Percentiles rank a stretch among this genome's conserved stretches.
Evolutionary conservation across 2,113 vertebrate species (phyloP).

Genomic region (Todiramphus saurophagus): DNA sequence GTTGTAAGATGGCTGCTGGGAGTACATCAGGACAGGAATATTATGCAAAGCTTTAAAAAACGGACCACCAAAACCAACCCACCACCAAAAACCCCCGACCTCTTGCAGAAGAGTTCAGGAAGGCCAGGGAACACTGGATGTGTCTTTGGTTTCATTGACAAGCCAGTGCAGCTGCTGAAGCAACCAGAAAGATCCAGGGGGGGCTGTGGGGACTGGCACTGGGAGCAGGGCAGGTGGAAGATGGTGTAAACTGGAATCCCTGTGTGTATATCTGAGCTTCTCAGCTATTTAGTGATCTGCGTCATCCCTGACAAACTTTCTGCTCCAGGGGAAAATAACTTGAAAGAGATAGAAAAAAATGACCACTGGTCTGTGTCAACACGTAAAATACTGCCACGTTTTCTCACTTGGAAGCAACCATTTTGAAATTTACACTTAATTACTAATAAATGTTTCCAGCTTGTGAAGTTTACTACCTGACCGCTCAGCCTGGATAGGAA

Average conservation of each 20-base stretch:
- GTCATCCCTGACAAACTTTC: background rate
- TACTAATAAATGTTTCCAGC: background rate
- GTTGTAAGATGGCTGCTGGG: background rate
- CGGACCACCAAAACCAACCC: background rate
- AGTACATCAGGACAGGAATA: background rate
- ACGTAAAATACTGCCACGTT: background rate
- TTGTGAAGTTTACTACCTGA: background rate
- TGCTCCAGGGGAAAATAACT: background rate
- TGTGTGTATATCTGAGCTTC: background rate
- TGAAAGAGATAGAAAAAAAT: background rate
- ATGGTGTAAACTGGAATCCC: background rate
- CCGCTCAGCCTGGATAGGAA: background rate
- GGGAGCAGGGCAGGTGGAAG: background rate
- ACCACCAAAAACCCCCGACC: background rate
- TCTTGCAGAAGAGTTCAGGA: background rate
- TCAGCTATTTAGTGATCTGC: accelerated
- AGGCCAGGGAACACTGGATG: background rate
- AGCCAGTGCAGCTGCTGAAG: background rate
- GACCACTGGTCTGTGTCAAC: background rate
- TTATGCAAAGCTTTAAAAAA: background rate
- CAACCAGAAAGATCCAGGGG: background rate
- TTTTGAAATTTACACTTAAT: background rate
- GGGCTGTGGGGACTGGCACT: accelerated
- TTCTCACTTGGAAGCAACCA: background rate
- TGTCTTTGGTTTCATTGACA: background rate